Base-by-base conservation (phyloP, 2,797 vertebrate genomes). In the Varecia variegata region DNA sequence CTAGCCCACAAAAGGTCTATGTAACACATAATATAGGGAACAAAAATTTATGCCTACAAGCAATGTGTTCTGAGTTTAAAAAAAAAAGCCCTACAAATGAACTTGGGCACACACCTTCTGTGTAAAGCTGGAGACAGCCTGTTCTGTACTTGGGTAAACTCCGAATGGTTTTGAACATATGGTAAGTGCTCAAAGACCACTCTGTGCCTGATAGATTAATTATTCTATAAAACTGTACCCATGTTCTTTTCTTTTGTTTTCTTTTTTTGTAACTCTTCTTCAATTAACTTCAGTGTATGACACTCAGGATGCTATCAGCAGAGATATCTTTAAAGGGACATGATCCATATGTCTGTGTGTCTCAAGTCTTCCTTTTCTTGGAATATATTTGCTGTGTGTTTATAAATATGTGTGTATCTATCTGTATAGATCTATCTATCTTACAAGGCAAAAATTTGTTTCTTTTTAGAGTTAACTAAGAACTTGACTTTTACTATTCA, bases 161-260 rank as follows among this genome's bases (percentile, higher is more conserved):
- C 85, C 47, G 56, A 35, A 58, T 76, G 77, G 88, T 43, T 93
- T 62, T 71, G 81, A 95, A 54, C 96, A 97, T 88, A 83, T 76
- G 90, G 88, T 50, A 60, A 74, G 58, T 94, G 83, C 54, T 82
- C 1, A 12, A 27, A 58, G 81, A 60, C 43, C 67, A 84, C 52
- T 74, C 38, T 60, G 35, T 82, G 25, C 52, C 38, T 91, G 90
- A 56, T 40, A 80, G 52, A 65, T 74, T n/a, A 27, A 47, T 65
- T 93, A 87, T 45, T 93, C 93, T 85, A 45, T 92, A 58, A 96
- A 94, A 92, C 35, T 76, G 56, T 82, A 73, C 35, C 17, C 15
- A 5, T 71, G 92, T 76, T 90, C 77, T 77, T 93, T 76, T 47
- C 40, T 58, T 93, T 87, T 88, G 23, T 91, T 94, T 89, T 93